phyloP scores from a whole-genome alignment of 2,113 vertebrate species.

The Himantopus leucocephalus region DNA sequence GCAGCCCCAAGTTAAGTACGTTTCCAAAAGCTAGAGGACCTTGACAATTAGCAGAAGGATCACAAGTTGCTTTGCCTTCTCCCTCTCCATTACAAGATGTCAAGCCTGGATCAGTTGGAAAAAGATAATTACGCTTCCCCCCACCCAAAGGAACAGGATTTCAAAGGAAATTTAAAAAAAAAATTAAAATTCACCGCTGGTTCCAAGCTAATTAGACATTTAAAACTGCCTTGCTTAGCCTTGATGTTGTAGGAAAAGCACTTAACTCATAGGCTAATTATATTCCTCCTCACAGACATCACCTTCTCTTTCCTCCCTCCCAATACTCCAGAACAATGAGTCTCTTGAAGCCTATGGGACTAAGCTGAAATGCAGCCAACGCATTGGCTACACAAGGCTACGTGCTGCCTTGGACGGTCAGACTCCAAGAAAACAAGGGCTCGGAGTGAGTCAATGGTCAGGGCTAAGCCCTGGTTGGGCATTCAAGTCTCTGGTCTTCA shows the following conservation, averaged over 20 bases:
- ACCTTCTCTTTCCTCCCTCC: not conserved
- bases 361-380: not conserved
- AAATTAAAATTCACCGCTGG: not conserved
- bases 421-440: not conserved
- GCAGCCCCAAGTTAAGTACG: not conserved
- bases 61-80: not conserved
- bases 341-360: not conserved
- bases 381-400: rapidly evolving
- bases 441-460: not conserved
- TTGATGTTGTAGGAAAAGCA: not conserved
- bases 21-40: not conserved
- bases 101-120: not conserved
- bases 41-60: not conserved
- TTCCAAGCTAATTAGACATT: not conserved
- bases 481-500: not conserved
- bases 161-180: not conserved
- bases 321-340: not conserved
- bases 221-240: not conserved
- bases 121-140: not conserved
- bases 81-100: not conserved
- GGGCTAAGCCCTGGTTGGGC: not conserved
- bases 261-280: not conserved
- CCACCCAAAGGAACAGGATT: not conserved
- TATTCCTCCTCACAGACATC: rapidly evolving
- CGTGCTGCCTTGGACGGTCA: rapidly evolving